Base-by-base conservation (phyloP, 2,888 invertebrate genomes). In the Tiliacea citrago region DNA sequence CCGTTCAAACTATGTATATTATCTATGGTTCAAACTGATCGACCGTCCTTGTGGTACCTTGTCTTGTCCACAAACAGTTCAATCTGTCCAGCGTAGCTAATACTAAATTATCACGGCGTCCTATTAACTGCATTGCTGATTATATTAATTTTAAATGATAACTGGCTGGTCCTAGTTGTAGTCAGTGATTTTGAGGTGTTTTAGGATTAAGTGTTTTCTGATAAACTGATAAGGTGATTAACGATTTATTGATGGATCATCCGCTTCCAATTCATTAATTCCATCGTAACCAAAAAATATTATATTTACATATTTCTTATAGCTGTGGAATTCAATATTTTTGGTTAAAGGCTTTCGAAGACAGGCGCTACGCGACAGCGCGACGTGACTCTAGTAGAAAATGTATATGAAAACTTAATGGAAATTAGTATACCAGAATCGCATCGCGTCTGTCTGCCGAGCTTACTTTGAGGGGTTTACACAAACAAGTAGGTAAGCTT, bases 51-150 rank as follows among this genome's bases (percentile, higher is more conserved):
- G 79, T 21, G 69, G 29, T 55, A 75, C 63, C 53, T 57, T 69
- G 81, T 74, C 78, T 57, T 77, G 75, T 81, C 60, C 82, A 68
- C 82, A 79, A 82, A n/a, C n/a, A n/a, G n/a, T n/a, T n/a, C n/a
- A n/a, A 79, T 82, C 82, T 68, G 68, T 39, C 49, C 77, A 61
- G n/a, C 67, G 24, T 24, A 49, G 58, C 62, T 60, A n/a, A 51
- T 49, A 82, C 47, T 82, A 79, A 82, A 76, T 70, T 76, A 47
- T 68, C 62, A 62, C 67, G 45, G 82, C 73, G 79, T 82, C 73
- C 75, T 79, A 79, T 77, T 80, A 77, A 77, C 82, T 74, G 80
- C 83, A 83, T 83, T 77, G 70, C 83, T 83, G 82, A 73, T 80
- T 83, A 71, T 55, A 83, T 83, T 82, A 82, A 79, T 69, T 75